Base-by-base conservation (phyloP, 2,888 invertebrate genomes). In the Agrotis clavis region DNA sequence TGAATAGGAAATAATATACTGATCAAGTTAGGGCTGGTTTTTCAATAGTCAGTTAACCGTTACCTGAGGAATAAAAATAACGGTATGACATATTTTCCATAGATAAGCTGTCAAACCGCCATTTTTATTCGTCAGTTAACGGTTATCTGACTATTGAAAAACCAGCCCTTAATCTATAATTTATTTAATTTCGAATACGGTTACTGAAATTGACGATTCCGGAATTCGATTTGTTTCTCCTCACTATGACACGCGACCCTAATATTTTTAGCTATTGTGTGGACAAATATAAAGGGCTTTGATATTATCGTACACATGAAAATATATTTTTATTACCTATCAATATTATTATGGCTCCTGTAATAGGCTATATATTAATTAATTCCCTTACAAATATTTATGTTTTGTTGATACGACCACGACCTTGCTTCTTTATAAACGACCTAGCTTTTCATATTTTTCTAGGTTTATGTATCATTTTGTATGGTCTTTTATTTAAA, bases 231-330 rank as follows among this genome's bases (percentile, higher is more conserved):
- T 56, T 19, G 18, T 30, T 51, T 68, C 62, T 56, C 81, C 73
- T 47, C 76, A 76, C 75, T 81, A 82, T 54, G 67, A 69, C 35
- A 45, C 16, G 69, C 35, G 71, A 86, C 86, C 89, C 80, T 80
- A 87, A 88, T 88, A 88, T 83, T 86, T 87, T 82, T 84, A 64
- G 76, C 84, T 81, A 86, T 88, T 88, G 87, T 85, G 87, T 67
- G 74, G 72, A 82, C 79, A 79, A 76, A 77, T 84, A 87, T 85
- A 75, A 87, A 86, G 65, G 67, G 64, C 71, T 59, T 67, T 48
- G 80, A 77, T 81, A 81, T 85, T 87, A 86, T 81, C 81, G 78
- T 62, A 16, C 62, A 71, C 69, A 84, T 83, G 83, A 85, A 83
- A 86, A 79, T 88, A 84, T 85, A 84, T 78, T 84, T 86, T 88